Conservation (phyloP, 2,888 invertebrate species). For the Clanis bilineata region DNA sequence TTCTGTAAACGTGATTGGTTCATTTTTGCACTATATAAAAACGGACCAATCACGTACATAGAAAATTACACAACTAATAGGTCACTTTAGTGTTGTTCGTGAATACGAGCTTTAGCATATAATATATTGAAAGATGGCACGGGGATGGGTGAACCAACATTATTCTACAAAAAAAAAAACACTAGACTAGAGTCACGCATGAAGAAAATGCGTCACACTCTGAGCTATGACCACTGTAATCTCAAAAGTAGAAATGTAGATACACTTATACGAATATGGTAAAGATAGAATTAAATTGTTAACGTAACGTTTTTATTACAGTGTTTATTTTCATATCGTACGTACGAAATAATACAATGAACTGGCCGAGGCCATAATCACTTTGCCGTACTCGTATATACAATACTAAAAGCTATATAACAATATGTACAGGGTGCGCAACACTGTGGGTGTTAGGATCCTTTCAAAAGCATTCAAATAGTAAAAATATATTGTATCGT, state of each 20-base stretch:
- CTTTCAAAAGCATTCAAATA: conserved; percentile 24
- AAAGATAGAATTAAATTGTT: not conserved
- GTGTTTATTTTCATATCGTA: too few relatives aligned
- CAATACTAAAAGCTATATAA: conserved; percentile 35
- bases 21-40: too few relatives aligned
- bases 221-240: not conserved
- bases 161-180: not conserved
- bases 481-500: conserved; percentile 16
- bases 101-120: too few relatives aligned
- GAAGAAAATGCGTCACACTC: not conserved
- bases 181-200: not conserved
- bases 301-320: too few relatives aligned
- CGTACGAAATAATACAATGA: too few relatives aligned
- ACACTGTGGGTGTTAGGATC: conserved; percentile 39
- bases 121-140: not conserved
- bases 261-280: not conserved
- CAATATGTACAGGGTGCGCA: conserved; percentile 45
- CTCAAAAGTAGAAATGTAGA: not conserved
- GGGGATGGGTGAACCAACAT: not conserved
- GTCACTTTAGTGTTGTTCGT: too few relatives aligned
- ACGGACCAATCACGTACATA: too few relatives aligned
- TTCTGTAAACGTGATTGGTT: too few relatives aligned
- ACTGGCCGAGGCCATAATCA: too few relatives aligned
- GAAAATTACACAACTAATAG: too few relatives aligned
- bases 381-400: not conserved